Evolutionary conservation across 1,140 invertebrate genomes (phyloP).

Genomic region (Drosophila miranda): DNA sequence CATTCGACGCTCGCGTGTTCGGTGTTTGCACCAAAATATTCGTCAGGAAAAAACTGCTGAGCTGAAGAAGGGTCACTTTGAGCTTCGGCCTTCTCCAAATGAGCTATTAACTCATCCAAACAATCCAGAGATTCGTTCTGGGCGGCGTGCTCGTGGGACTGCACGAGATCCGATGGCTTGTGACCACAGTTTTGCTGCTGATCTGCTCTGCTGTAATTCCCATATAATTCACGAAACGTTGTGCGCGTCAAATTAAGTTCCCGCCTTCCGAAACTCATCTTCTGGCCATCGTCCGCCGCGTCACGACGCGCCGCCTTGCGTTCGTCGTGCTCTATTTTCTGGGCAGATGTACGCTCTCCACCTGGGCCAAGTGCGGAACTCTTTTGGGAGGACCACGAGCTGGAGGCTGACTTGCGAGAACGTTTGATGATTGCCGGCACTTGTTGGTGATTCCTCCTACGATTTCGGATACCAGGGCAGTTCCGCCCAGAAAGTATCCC

Average conservation of each 20-base stretch:
- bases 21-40: constrained; percentile 12
- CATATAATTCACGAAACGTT: constrained; percentile 71
- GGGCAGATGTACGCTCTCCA: constrained; percentile 22
- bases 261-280: constrained; percentile 62
- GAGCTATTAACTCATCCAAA: constrained; percentile 50
- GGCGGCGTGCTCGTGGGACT: not conserved
- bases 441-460: constrained; percentile 86
- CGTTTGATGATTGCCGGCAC: constrained; percentile 82
- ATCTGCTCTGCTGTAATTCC: constrained; percentile 24
- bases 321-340: constrained; percentile 51
- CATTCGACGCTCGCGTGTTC: too few relatives aligned
- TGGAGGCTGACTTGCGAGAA: constrained; percentile 59
- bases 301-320: constrained; percentile 55
- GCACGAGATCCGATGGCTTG: not conserved
- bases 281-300: constrained; percentile 48
- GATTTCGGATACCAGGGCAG: constrained; percentile 85
- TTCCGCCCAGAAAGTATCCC: constrained; percentile 85
- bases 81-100: constrained; percentile 18
- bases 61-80: not conserved
- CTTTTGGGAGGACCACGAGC: constrained; percentile 47
- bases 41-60: constrained; percentile 1
- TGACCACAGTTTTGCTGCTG: not conserved
- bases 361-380: constrained; percentile 29
- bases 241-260: constrained; percentile 74
- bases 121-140: constrained; percentile 39